These are phyloP conservation scores for Leptura quadrifasciata DNA, from an alignment of 2,888 invertebrate species.

Conservation along the genomic window DNA sequence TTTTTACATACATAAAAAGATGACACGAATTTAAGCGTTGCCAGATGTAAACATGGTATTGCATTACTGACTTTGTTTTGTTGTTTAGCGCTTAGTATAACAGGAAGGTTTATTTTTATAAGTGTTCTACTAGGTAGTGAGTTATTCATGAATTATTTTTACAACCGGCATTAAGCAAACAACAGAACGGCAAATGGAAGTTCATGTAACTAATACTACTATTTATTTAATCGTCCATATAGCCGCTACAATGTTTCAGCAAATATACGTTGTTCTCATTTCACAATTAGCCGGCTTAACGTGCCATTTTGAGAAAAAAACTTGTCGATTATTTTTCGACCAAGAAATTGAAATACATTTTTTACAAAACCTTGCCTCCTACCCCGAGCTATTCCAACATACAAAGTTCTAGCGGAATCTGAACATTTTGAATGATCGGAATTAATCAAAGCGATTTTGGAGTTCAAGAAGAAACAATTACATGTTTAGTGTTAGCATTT, in stretches of 20 bases:
- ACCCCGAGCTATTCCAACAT: no score
- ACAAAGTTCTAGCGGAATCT: no score
- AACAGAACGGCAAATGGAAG: conserved; percentile 18
- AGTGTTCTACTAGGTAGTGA: conserved; percentile 18
- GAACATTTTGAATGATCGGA: no score
- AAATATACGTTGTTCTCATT: background rate
- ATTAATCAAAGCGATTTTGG: no score
- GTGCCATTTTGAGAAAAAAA: no score
- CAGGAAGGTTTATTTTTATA: conserved; percentile 37
- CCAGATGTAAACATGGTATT: conserved; percentile 30
- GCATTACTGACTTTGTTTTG: conserved; percentile 18
- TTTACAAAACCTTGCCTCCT: no score
- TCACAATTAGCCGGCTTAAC: no score
- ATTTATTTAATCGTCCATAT: conserved; percentile 14
- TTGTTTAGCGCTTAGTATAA: conserved; percentile 16
- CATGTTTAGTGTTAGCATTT: no score
- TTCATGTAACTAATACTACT: conserved; percentile 18
- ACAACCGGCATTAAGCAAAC: conserved; percentile 22
- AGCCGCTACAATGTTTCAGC: background rate
- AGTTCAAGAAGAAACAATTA: no score
- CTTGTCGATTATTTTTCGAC: no score
- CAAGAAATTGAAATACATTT: no score
- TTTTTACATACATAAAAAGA: conserved; percentile 15
- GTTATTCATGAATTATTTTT: conserved; percentile 24
- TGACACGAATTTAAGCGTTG: conserved; percentile 15